Evolutionary conservation across 1,140 invertebrate genomes (phyloP).

Genomic region (Bombus waltoni): DNA sequence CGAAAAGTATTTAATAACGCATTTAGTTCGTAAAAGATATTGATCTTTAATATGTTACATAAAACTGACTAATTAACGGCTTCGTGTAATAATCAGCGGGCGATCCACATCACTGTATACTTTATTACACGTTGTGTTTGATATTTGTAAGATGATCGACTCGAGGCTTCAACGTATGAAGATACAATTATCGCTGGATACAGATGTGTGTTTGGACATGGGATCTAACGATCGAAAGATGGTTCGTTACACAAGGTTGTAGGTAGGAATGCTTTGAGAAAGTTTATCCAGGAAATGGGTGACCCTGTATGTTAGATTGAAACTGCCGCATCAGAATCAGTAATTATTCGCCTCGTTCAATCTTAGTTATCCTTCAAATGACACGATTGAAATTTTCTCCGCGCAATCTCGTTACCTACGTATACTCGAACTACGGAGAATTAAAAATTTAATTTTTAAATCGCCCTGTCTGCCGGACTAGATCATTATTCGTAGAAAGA

Average conservation of each 20-base stretch:
- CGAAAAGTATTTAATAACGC: no score
- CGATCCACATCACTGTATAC: no score
- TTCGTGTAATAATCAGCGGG: no score
- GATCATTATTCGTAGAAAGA: no score
- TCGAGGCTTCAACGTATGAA: neutral
- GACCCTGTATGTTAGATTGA: slow-evolving; percentile 19
- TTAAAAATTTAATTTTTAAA: no score
- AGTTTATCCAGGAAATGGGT: slow-evolving; percentile 8
- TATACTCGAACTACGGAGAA: neutral
- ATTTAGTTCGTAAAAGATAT: no score
- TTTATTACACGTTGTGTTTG: neutral
- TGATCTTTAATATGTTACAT: no score
- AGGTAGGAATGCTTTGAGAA: neutral
- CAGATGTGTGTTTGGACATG: neutral
- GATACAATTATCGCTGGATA: neutral
- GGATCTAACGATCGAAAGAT: neutral
- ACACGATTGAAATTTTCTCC: neutral
- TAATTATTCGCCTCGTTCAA: neutral
- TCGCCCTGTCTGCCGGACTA: no score
- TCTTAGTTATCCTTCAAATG: neutral
- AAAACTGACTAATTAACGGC: no score
- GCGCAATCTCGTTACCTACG: neutral
- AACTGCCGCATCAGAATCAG: neutral
- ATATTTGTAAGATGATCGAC: neutral
- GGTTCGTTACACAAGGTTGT: neutral